A percentile compares a stretch with the other conserved stretches of the same genome.
Evolutionary conservation across 2,797 vertebrate genomes (phyloP).

Genomic region (Enteromius mattozi): DNA sequence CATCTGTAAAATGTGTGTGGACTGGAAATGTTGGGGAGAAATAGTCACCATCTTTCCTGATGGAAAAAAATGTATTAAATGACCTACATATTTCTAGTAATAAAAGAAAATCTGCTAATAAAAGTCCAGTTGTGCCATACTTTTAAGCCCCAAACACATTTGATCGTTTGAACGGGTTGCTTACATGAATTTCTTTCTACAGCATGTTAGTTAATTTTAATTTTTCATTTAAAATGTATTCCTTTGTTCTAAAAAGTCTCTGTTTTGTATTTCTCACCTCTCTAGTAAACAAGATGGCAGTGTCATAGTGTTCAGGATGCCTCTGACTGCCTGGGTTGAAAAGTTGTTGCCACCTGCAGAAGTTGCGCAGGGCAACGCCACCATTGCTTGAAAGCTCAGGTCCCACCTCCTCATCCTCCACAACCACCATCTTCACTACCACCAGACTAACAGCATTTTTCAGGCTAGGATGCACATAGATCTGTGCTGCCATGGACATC

Average conservation of each 20-base stretch:
- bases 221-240: not conserved
- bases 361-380: conserved; percentile 88
- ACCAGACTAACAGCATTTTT: conserved; percentile 89
- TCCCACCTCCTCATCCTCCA: conserved; percentile 84
- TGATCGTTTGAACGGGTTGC: not conserved
- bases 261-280: conserved; percentile 77
- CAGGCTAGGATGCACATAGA: conserved; percentile 95
- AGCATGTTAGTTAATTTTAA: not conserved
- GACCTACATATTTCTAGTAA: conserved; percentile 29
- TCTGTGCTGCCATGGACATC: conserved; percentile 87
- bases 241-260: not conserved
- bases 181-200: not conserved
- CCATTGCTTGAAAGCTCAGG: conserved; percentile 89
- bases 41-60: conserved; percentile 22
- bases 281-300: conserved; percentile 92
- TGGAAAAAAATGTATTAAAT: conserved; percentile 26
- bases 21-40: not conserved
- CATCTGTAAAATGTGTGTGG: conserved; percentile 30
- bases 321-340: conserved; percentile 89
- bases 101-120: conserved; percentile 43
- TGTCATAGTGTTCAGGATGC: conserved; percentile 93
- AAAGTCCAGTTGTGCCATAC: conserved; percentile 19
- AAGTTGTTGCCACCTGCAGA: conserved; percentile 93
- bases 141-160: conserved; percentile 12
- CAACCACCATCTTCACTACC: conserved; percentile 91